These are phyloP conservation scores for Acrocyrtus sp. DNA, from an alignment of 2,888 invertebrate genomes.

Conservation along the genomic window DNA sequence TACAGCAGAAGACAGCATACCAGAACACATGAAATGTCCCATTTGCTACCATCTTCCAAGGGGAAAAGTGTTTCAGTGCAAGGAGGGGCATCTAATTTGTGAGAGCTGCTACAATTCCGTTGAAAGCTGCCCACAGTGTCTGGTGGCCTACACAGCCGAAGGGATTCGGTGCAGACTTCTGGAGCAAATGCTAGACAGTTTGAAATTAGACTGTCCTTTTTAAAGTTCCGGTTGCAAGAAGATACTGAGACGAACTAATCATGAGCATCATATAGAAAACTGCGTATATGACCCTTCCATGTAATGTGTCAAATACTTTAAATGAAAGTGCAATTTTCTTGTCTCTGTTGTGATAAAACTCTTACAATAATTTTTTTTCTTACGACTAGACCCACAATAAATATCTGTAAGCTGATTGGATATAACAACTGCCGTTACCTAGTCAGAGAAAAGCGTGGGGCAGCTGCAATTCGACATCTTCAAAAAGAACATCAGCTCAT, in stretches of 20 bases:
- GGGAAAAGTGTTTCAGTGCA: neutral
- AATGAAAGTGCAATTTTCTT: no score
- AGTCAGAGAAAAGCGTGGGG: no score
- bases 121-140: neutral
- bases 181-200: neutral
- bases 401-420: no score
- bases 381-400: no score
- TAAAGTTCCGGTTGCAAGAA: neutral
- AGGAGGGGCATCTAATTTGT: neutral
- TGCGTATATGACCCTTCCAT: no score
- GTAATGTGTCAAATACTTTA: no score
- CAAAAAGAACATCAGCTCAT: no score
- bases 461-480: no score
- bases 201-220: neutral
- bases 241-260: neutral
- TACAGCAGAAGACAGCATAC: no score
- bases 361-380: no score
- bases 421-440: no score
- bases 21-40: neutral
- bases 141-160: neutral
- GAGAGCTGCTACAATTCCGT: neutral
- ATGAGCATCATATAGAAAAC: neutral
- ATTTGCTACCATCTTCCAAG: slow-evolving; percentile 2
- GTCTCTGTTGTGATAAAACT: no score
- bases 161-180: neutral